phyloP scores from a whole-genome alignment of 2,888 invertebrate genomes.

The Diplolepis rosae region DNA sequence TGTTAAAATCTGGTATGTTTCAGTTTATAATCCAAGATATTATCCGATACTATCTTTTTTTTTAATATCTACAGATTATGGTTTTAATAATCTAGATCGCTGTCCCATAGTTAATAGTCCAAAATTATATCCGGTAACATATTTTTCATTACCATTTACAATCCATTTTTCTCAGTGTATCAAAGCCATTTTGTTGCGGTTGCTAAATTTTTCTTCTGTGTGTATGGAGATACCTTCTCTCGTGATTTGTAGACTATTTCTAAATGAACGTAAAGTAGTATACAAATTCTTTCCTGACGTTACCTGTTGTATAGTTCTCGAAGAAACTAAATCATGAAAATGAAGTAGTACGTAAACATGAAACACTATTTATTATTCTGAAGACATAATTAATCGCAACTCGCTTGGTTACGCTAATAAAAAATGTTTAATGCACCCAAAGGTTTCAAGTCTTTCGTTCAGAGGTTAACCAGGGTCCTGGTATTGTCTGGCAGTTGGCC shows the following conservation, averaged over 20 bases:
- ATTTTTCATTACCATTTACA: too few relatives aligned
- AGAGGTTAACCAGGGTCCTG: constrained; percentile 71
- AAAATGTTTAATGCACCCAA: constrained; percentile 47
- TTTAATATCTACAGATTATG: too few relatives aligned
- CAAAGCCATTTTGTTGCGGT: too few relatives aligned
- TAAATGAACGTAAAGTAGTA: background rate
- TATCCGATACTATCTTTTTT: too few relatives aligned
- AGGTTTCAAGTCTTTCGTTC: constrained; percentile 51
- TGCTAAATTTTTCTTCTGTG: too few relatives aligned
- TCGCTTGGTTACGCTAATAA: constrained; percentile 38
- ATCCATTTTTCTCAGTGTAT: too few relatives aligned
- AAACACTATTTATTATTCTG: constrained; percentile 18
- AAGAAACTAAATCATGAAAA: background rate
- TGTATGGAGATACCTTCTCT: background rate
- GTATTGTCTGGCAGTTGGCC: constrained; percentile 59
- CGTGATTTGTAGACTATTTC: background rate
- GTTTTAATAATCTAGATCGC: too few relatives aligned
- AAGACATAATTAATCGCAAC: constrained; percentile 20
- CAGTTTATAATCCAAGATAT: too few relatives aligned
- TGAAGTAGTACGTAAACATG: constrained; percentile 2
- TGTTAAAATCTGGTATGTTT: too few relatives aligned
- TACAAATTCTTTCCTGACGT: background rate
- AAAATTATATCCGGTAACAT: too few relatives aligned
- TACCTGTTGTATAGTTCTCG: background rate
- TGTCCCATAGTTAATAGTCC: too few relatives aligned